Base-by-base conservation (phyloP, 2,113 vertebrate genomes). In the Chionis minor region DNA sequence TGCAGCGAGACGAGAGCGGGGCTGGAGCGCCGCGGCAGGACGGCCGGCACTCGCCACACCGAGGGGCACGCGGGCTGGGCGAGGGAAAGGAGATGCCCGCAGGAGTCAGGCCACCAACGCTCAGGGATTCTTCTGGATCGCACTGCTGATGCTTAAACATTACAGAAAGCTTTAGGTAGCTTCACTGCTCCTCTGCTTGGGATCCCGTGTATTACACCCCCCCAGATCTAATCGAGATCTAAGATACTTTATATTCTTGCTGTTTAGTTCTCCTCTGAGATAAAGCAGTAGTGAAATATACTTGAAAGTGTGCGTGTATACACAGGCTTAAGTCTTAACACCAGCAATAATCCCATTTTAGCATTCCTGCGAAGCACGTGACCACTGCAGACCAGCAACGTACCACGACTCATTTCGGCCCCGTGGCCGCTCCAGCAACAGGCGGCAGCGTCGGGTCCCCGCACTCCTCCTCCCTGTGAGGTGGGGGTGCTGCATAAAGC, bases 51-150 rank as follows among this genome's bases (percentile, higher is more conserved):
- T 20, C 11, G 3, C 24, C 45, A 49, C 26, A 40, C n/a, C 5
- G 3, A 52, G 17, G 6, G 6, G n/a, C 12, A 6, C 1, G 0
- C 7, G 12, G 22, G 8, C 16, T 23, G 33, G 33, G 20, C 1
- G 6, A 22, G 38, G 58, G 24, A 55, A 51, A 40, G 0, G 10
- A 58, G 38, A 32, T 33, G 7, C 19, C 30, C 17, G 20, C 19
- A 19, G 11, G 28, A 69, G 12, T 10, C 10, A 19, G 24, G 28
- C 3, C 12, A 26, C 19, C 1, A 2, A 28, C 2, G 13, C 27
- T 55, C 80, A 42, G 45, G 20, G 67, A 5, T 6, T 21, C n/a
- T 23, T 38, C 40, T 70, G 35, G 32, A n/a, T 8, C 21, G 33
- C 44, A 56, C 1, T 4, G n/a, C 24, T 30, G 21, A 40, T 59